Evolutionary conservation across 2,888 invertebrate genomes (phyloP), one percentile per base, ranked within the genome.

Genomic region (Eubasilissa splendida): DNA sequence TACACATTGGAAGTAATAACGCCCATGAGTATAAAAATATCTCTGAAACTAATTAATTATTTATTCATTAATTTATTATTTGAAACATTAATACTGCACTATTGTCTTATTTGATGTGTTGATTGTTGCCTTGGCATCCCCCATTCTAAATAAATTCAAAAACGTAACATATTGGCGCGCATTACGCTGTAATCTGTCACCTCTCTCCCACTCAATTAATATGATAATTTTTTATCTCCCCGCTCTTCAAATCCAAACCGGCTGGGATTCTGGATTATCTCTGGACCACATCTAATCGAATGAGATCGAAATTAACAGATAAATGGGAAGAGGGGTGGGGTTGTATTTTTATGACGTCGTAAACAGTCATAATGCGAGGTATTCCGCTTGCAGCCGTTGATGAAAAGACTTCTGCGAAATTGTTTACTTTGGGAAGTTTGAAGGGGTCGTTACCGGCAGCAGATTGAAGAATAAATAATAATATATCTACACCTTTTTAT

Each of bases 151-250:
- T 76, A 76, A 76, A 76, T 76, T 65, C 76, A 54, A 74, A 80
- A 80, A 66, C 63, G 71, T 77, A 77, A 80, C 80, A 80, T 80
- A 80, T 80, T 80, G 80, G 77, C 66, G 80, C 73, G 77, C 52
- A 70, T 77, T 73, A 80, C 60, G 65, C 58, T 77, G 76, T 65
- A 54, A 76, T 76, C 63, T 53, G 59, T 76, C 76, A 76, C 76
- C 60, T 60, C 42, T 76, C 76, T 75, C 59, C 65, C 52, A 52
- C 33, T 14, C 76, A 65, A 65, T 76, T 65, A 76, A 76, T 66
- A 76, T 76, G 76, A 76, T 76, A 76, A 76, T 76, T 76, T 53
- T 76, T 76, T 65, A 63, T 76, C 65, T 76, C 54, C 65, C 11
- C n/a, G 3, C 65, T 31, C 42, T n/a, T 54, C 65, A n/a, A 70